These are phyloP conservation scores for Melipona bicolor DNA, from an alignment of 2,888 invertebrate genomes.

Conservation along the genomic window DNA sequence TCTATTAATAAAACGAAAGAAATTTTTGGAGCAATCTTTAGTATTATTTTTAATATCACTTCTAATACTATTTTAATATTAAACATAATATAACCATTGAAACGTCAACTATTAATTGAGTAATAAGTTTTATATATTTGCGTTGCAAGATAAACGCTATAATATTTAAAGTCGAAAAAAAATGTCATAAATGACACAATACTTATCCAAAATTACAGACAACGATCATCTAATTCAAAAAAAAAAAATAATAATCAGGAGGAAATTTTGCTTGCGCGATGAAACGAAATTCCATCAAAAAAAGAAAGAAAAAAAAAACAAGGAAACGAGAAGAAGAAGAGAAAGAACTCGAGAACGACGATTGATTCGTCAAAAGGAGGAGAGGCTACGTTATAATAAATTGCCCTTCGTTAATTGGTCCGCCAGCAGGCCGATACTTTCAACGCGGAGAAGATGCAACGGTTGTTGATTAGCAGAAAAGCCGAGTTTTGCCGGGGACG, in stretches of 20 bases:
- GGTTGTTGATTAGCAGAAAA: not conserved
- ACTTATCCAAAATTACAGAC: too few species aligned
- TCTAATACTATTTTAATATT: too few species aligned
- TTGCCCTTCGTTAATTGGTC: conserved; percentile 37
- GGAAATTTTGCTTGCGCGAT: not conserved
- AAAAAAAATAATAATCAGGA: not conserved
- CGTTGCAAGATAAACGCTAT: too few species aligned
- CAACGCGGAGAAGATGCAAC: conserved; percentile 5
- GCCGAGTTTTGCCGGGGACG: not conserved
- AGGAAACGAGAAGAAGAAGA: not conserved
- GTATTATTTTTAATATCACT: too few species aligned
- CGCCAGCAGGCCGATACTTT: conserved; percentile 10
- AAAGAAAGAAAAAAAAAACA: not conserved
- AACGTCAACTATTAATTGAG: too few species aligned
- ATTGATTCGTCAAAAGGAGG: not conserved
- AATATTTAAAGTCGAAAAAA: too few species aligned
- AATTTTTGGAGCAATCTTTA: too few species aligned
- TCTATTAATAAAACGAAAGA: too few species aligned
- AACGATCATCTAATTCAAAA: too few species aligned
- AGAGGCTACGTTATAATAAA: conserved; percentile 23
- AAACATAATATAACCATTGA: too few species aligned
- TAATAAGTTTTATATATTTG: too few species aligned
- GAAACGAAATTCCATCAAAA: not conserved
- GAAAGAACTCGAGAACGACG: not conserved
- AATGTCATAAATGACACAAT: too few species aligned